A percentile compares a stretch with the other conserved stretches of the same genome.
These are phyloP conservation scores for Nyctibius grandis DNA, from an alignment of 2,797 vertebrate genomes.

Conservation along the genomic window DNA sequence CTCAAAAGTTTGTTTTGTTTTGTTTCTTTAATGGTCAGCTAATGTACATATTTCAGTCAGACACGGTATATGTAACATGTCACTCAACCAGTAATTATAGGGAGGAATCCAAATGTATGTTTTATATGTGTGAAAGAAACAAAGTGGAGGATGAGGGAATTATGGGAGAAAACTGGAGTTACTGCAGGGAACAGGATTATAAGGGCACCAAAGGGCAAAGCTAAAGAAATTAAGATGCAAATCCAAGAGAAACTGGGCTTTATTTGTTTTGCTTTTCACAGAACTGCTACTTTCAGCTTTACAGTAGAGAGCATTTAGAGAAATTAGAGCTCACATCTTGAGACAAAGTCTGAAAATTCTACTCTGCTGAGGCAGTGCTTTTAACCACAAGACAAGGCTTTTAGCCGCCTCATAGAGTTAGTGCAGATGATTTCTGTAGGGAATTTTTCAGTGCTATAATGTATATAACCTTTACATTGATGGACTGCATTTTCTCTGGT, in stretches of 20 bases:
- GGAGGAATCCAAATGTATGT: not conserved
- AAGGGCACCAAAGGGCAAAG: not conserved
- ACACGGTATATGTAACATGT: not conserved
- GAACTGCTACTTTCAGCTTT: not conserved
- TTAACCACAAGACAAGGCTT: not conserved
- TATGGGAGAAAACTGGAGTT: not conserved
- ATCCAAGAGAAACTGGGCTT: not conserved
- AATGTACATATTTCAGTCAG: not conserved
- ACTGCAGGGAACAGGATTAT: not conserved
- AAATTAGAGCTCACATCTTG: not conserved
- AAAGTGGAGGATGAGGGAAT: not conserved
- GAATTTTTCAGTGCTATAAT: not conserved
- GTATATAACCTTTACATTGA: not conserved
- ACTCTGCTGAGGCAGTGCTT: not conserved
- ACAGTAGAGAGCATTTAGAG: not conserved
- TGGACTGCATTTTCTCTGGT: not conserved
- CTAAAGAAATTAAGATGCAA: not conserved
- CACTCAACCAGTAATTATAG: not conserved
- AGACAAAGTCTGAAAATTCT: not conserved
- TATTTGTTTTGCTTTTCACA: not conserved
- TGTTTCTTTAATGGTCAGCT: not conserved
- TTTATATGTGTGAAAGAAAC: not conserved
- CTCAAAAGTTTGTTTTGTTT: not conserved
- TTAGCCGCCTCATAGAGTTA: not conserved
- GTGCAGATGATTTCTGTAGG: not conserved